Evolutionary conservation across 2,888 invertebrate species (phyloP), one percentile per base, ranked within the genome.

Genomic region (Tiliacea aurago): DNA sequence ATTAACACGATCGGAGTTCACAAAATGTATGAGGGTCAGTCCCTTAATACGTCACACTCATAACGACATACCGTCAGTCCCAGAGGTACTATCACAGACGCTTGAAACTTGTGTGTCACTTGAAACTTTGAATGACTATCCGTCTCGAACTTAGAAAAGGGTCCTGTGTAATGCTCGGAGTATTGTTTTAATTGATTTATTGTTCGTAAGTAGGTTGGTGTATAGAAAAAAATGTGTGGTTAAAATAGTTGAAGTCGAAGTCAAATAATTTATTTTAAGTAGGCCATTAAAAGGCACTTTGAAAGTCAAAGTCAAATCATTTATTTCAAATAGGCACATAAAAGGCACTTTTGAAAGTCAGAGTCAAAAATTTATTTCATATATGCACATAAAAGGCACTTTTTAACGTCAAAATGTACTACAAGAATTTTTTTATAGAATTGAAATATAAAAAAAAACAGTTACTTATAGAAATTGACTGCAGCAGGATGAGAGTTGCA

Each of bases 121-220:
- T 80, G 49, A 55, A 77, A 73, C 73, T 77, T 73, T 4, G 43
- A 47, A 53, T 59, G 43, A 78, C 78, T 77, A 33, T 58, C 28
- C 47, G 23, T n/a, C 37, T 55, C 23, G 1, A 77, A 80, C 61
- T 77, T 77, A 55, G 73, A 55, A 9, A 51, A 49, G 73, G 80
- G 73, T 64, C 58, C 11, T 2, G 33, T 45, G 6, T 53, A 59
- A 71, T 59, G 37, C 33, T 13, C 18, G 11, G 18, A 45, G 45
- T 58, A 65, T 73, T 55, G 64, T 49, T 73, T 69, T 73, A 28
- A 80, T 73, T 78, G 51, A 78, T 68, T 53, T 68, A 53, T 76
- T 47, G 59, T 68, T 68, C 15, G 13, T 37, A 10, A 33, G 28
- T 49, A 9, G n/a, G 28, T 28, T n/a, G 28, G 41, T 62, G 13